phyloP scores from a whole-genome alignment of 30 jellyfish, hydroid and myxozoan genomes.

The Clytia hemisphaerica region DNA sequence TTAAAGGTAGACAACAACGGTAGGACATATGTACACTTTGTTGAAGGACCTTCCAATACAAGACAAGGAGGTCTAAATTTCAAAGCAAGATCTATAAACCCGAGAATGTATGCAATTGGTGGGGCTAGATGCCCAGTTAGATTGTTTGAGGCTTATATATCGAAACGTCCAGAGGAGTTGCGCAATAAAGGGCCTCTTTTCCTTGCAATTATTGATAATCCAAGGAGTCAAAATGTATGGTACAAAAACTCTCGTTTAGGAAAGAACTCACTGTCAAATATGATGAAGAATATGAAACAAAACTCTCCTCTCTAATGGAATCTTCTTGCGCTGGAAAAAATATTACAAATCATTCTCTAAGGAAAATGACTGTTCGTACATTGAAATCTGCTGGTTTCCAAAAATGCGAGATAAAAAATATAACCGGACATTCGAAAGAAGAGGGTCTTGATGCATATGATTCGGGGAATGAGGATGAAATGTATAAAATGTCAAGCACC shows the following conservation, averaged over 20 bases:
- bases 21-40: not conserved
- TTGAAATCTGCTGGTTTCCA: constrained; percentile 1
- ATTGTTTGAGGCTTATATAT: not conserved
- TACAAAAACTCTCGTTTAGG: no score
- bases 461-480: no score
- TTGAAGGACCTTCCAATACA: constrained; percentile 4
- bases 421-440: no score
- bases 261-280: no score
- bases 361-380: no score
- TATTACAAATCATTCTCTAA: no score
- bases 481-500: no score
- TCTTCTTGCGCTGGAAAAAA: no score
- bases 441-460: no score
- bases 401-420: constrained; percentile 6
- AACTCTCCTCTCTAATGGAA: no score
- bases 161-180: not conserved
- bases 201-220: constrained; percentile 1
- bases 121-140: not conserved
- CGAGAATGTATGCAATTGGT: not conserved
- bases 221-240: not conserved
- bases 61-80: constrained; percentile 1
- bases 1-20: not conserved
- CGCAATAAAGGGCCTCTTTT: not conserved
- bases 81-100: not conserved
- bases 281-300: no score